A percentile compares a stretch with the other conserved stretches of the same genome.
phyloP scores from a whole-genome alignment of 2,888 invertebrate species.

The Meloe dianella region DNA sequence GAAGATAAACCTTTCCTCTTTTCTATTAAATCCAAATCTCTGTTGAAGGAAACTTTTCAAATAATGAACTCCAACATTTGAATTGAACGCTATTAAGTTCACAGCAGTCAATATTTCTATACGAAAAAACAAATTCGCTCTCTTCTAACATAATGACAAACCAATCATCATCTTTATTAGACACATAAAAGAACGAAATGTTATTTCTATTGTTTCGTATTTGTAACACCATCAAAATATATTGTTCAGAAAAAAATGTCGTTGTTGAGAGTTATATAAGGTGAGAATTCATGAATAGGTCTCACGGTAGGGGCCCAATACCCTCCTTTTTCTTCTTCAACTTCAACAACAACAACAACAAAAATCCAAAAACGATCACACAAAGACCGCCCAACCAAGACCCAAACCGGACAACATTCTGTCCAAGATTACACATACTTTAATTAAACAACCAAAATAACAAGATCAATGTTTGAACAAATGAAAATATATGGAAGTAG shows the following conservation, averaged over 20 bases:
- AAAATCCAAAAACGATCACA: background rate
- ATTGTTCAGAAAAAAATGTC: conserved; percentile 21
- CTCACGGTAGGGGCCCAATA: conserved; percentile 19
- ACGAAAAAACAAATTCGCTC: conserved; percentile 34
- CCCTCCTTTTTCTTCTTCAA: conserved; percentile 1
- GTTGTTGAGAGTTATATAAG: conserved; percentile 29
- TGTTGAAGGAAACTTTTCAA: conserved; percentile 5
- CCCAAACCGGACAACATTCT: background rate
- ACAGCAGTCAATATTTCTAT: conserved; percentile 23
- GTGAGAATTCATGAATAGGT: background rate
- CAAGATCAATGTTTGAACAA: conserved; percentile 4
- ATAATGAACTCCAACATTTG: conserved; percentile 31
- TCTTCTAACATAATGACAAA: conserved; percentile 33
- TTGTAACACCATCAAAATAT: conserved; percentile 30
- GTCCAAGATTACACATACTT: conserved; percentile 24
- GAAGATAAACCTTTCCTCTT: conserved; percentile 23
- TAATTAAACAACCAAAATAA: conserved; percentile 32
- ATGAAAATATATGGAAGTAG: background rate
- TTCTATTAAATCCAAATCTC: conserved; percentile 6
- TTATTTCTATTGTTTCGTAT: conserved; percentile 32
- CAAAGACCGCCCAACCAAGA: conserved; percentile 4
- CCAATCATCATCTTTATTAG: conserved; percentile 35
- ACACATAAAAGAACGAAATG: conserved; percentile 31
- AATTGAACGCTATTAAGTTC: conserved; percentile 36
- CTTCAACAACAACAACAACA: background rate